These are phyloP conservation scores for Axis porcinus DNA, from an alignment of 2,113 vertebrate species.

Conservation along the genomic window DNA sequence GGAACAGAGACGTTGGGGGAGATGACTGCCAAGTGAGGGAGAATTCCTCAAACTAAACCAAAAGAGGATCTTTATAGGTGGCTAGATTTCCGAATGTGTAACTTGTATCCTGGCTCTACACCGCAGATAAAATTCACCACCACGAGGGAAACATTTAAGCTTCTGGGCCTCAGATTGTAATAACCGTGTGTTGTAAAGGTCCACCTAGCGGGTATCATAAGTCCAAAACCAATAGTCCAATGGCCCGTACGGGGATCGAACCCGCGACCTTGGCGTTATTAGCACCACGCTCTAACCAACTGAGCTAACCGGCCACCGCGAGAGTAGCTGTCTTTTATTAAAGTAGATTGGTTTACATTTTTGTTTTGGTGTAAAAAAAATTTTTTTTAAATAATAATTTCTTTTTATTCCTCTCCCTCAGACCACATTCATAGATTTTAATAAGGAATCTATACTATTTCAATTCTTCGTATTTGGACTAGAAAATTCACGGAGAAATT, in stretches of 20 bases:
- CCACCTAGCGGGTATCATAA: fast-evolving
- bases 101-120: not conserved
- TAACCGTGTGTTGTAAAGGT: fast-evolving
- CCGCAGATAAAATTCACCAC: not conserved
- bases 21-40: not conserved
- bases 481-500: not conserved
- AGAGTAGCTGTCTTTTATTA: fast-evolving
- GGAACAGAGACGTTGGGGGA: not conserved
- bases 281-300: slow-evolving; percentile 49
- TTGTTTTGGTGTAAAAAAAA: not conserved
- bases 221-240: fast-evolving
- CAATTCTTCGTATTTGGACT: not conserved
- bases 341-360: not conserved
- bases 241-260: slow-evolving; percentile 52
- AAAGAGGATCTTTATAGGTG: not conserved
- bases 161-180: fast-evolving
- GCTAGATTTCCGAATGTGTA: fast-evolving
- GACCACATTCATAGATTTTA: not conserved
- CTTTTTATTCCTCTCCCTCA: not conserved
- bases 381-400: not conserved
- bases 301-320: slow-evolving; percentile 10
- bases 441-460: not conserved
- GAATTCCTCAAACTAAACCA: not conserved
- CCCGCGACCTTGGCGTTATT: slow-evolving; percentile 52
- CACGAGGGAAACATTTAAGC: fast-evolving